Conservation (phyloP, 2,113 vertebrate species). For the Neomonachus schauinslandi region DNA sequence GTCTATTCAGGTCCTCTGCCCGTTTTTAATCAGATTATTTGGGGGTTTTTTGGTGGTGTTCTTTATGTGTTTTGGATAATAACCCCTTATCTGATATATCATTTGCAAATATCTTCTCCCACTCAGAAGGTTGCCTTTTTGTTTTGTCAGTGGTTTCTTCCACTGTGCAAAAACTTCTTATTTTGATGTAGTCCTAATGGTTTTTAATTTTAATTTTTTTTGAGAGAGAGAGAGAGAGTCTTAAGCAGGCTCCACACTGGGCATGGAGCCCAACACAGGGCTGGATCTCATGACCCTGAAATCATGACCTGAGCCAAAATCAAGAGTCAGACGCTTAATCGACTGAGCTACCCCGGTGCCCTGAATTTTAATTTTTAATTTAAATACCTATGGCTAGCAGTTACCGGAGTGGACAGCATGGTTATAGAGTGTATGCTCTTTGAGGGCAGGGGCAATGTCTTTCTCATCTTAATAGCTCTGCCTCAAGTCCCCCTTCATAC, state of each 20-base stretch:
- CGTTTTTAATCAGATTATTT: not conserved
- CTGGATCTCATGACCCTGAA: not conserved
- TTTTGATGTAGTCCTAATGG: not conserved
- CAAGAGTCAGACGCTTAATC: not conserved
- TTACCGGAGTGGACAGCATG: not conserved
- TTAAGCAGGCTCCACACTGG: too few relatives aligned
- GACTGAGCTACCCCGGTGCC: not conserved
- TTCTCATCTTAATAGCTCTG: not conserved
- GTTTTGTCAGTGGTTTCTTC: not conserved
- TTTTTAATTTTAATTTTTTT: not conserved
- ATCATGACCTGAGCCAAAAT: not conserved
- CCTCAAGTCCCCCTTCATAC: not conserved
- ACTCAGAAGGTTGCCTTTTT: not conserved
- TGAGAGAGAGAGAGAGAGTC: not conserved
- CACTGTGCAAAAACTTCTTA: not conserved
- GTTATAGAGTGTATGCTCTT: not conserved
- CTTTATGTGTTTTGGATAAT: not conserved
- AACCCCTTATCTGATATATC: not conserved
- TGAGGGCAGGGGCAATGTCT: not conserved
- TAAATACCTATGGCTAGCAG: not conserved
- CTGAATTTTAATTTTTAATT: not conserved
- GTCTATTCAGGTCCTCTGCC: not conserved
- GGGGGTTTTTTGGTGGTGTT: not conserved
- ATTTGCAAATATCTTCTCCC: not conserved
- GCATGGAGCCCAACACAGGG: not conserved